phyloP scores from a whole-genome alignment of 1,140 invertebrate genomes.

The Dreissena polymorpha region DNA sequence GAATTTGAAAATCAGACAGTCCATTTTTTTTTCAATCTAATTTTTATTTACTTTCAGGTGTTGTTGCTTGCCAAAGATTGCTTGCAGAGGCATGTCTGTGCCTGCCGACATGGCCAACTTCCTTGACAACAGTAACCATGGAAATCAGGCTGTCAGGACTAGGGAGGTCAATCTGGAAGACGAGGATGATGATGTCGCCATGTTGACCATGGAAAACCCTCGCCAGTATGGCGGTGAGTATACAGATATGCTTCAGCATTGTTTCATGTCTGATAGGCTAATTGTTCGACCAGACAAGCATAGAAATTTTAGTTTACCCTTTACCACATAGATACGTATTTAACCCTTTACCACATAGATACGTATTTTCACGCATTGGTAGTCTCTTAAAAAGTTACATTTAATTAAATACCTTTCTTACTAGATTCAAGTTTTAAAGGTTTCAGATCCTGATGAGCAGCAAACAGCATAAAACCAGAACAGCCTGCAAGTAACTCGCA shows the following conservation, averaged over 20 bases:
- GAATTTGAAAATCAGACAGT: too few relatives aligned
- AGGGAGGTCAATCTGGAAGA: slow-evolving; percentile 45
- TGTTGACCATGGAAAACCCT: slow-evolving; percentile 41
- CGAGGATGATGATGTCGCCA: slow-evolving; percentile 64
- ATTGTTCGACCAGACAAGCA: neutral
- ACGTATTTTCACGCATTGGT: too few relatives aligned
- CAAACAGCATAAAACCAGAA: too few relatives aligned
- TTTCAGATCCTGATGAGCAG: too few relatives aligned
- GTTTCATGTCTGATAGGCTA: neutral
- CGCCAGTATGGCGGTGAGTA: slow-evolving; percentile 17
- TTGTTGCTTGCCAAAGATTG: slow-evolving; percentile 28
- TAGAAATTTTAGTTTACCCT: too few relatives aligned
- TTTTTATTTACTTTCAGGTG: slow-evolving; percentile 17
- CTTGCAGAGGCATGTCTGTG: slow-evolving; percentile 22
- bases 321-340: too few relatives aligned
- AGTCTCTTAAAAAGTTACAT: too few relatives aligned
- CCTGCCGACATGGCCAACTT: slow-evolving; percentile 36
- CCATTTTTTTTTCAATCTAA: neutral
- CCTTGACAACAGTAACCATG: slow-evolving; percentile 30
- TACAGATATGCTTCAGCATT: neutral
- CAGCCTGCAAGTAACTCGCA: too few relatives aligned
- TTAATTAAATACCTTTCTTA: too few relatives aligned
- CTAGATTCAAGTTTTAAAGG: too few relatives aligned
- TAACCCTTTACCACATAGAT: too few relatives aligned
- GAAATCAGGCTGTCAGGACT: slow-evolving; percentile 1